Evolutionary conservation across 2,113 vertebrate genomes (phyloP).

Genomic region (Brachyistius frenatus): DNA sequence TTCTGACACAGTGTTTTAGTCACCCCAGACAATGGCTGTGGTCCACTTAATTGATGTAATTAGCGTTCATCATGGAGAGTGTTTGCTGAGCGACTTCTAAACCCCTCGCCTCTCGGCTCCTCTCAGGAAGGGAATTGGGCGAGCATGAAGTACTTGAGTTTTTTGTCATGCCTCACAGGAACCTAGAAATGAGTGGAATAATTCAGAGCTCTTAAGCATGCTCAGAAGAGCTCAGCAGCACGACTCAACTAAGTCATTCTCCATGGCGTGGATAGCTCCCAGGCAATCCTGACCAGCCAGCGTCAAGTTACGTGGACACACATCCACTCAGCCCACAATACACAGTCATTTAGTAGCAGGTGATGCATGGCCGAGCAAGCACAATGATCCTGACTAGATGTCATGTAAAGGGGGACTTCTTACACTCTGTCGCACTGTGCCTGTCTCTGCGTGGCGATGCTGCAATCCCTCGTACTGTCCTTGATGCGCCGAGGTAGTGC

Average conservation of each 20-base stretch:
- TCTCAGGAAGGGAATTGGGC: constrained; percentile 76
- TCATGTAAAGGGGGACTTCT: constrained; percentile 71
- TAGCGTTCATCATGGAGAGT: constrained; percentile 78
- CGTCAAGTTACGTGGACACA: constrained; percentile 68
- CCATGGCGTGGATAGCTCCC: constrained; percentile 55
- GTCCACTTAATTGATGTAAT: constrained; percentile 80
- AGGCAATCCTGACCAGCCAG: constrained; percentile 61
- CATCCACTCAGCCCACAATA: constrained; percentile 57
- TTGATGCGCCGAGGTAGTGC: constrained; percentile 63
- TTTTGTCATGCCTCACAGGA: constrained; percentile 81
- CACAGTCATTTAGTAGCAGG: constrained; percentile 65
- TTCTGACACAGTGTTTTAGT: constrained; percentile 58
- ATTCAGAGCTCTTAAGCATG: constrained; percentile 78
- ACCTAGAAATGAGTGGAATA: constrained; percentile 81
- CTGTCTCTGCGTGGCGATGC: constrained; percentile 59
- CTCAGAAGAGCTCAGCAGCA: constrained; percentile 74
- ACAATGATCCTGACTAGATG: constrained; percentile 69
- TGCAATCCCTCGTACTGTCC: constrained; percentile 61
- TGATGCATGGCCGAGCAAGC: constrained; percentile 69
- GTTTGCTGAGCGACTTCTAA: constrained; percentile 77
- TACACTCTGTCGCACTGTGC: constrained; percentile 53
- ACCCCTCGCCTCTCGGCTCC: constrained; percentile 68
- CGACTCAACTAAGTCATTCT: constrained; percentile 71
- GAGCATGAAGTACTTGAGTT: constrained; percentile 75
- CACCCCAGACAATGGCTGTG: constrained; percentile 63